Base-by-base conservation (phyloP, 2,888 invertebrate species). In the Tubulanus polymorphus region DNA sequence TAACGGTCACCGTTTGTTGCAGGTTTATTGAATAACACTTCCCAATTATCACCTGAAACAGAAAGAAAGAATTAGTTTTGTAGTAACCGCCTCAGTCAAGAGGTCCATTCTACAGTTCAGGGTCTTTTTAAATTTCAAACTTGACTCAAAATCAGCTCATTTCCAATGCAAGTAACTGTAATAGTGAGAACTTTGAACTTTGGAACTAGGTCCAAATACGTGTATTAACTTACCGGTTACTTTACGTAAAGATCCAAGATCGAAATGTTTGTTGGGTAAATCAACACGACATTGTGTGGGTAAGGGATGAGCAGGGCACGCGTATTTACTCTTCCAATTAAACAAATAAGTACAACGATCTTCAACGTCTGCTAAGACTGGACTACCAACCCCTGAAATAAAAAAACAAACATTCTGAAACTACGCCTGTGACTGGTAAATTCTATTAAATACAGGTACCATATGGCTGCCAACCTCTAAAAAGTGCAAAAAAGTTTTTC, bases 311-410 rank as follows among this genome's bases (percentile, higher is more conserved):
- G 66, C 63, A 15, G 65, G 18, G 56, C 74, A 74, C 5, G 72
- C 74, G 56, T 71, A 69, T 50, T 65, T 66, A 0, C 72, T 73
- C 28, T 61, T 56, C 74, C 74, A 74, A 50, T 67, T 64, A 62
- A 73, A 72, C 18, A 66, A 48, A 55, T 73, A 74, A 1, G 63
- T 64, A 58, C 74, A 74, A 46, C 68, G 60, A 27, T 57, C 60
- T 58, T 59, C 63, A 73, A 77, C 51, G 59, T 63, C 8, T 76
- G 77, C 30, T 58, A 27, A n/a, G n/a, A n/a, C n/a, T n/a, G n/a
- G n/a, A n/a, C n/a, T n/a, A n/a, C n/a, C n/a, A n/a, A n/a, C n/a
- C n/a, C n/a, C n/a, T n/a, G n/a, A n/a, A n/a, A n/a, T n/a, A n/a
- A n/a, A n/a, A n/a, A n/a, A n/a, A n/a, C n/a, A n/a, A n/a, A n/a